These are phyloP conservation scores for Cervus canadensis DNA, from an alignment of 2,113 vertebrate species.

Conservation along the genomic window DNA sequence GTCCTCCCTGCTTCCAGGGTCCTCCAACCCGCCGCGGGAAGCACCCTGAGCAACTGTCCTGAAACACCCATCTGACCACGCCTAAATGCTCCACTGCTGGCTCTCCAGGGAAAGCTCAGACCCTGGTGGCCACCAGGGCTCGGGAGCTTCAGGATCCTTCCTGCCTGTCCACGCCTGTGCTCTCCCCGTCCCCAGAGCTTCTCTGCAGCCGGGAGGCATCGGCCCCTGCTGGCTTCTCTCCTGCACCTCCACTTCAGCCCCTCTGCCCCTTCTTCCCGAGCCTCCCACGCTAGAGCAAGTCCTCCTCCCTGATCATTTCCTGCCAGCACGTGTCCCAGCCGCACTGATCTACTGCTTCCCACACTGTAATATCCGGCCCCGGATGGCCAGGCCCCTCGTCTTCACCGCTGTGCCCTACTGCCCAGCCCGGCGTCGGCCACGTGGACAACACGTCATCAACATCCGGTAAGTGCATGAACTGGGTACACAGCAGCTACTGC, in stretches of 20 bases:
- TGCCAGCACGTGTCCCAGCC: background rate
- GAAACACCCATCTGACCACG: background rate
- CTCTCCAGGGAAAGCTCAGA: background rate
- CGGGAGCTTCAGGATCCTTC: background rate
- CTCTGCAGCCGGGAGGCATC: background rate
- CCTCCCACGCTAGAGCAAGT: background rate
- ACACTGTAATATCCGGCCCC: background rate
- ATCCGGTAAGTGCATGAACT: background rate
- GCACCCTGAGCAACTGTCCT: background rate
- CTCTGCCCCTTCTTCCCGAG: background rate
- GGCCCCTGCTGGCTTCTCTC: background rate
- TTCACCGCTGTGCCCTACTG: too few species aligned
- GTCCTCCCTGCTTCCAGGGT: background rate
- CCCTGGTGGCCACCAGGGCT: background rate
- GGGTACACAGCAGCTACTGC: background rate
- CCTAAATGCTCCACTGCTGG: too few species aligned
- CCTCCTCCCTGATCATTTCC: background rate
- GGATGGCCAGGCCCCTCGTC: background rate
- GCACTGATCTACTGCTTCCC: background rate
- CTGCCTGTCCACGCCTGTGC: background rate
- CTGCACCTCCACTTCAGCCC: background rate
- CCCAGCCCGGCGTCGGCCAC: background rate
- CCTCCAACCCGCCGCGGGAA: background rate
- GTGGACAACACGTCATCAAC: background rate
- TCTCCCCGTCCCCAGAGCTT: background rate